Conservation (phyloP, 2,113 vertebrate species). For the Centrocercus urophasianus region DNA sequence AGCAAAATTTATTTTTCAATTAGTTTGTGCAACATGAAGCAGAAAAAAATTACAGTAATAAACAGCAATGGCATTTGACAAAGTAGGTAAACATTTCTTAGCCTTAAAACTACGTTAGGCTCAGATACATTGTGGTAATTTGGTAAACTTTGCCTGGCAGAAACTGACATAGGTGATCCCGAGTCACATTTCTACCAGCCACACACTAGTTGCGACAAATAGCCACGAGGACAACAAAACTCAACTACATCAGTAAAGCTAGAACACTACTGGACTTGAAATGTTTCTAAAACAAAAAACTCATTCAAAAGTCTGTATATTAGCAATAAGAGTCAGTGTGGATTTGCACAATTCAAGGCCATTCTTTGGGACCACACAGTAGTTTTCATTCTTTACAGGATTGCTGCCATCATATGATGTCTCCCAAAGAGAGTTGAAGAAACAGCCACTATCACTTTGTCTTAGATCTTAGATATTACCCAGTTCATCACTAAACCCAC, state of each 20-base stretch:
- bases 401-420: not conserved
- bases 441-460: not conserved
- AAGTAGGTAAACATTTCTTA: not conserved
- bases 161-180: not conserved
- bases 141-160: not conserved
- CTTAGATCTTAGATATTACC: rapidly evolving
- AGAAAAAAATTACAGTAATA: not conserved
- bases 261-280: not conserved
- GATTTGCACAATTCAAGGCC: not conserved
- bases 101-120: not conserved
- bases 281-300: not conserved
- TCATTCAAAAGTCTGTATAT: not conserved
- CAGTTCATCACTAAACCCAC: rapidly evolving
- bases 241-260: not conserved
- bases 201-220: not conserved
- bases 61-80: not conserved
- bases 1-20: constrained; percentile 19
- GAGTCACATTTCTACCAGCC: not conserved
- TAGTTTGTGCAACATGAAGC: not conserved
- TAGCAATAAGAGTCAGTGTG: not conserved
- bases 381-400: not conserved
- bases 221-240: not conserved
- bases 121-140: not conserved
- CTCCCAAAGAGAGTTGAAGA: not conserved
- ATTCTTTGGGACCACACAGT: not conserved